Evolutionary conservation across 2,888 invertebrate genomes (phyloP), one percentile per base, ranked within the genome.

Genomic region (Ecdyonurus torrentis): DNA sequence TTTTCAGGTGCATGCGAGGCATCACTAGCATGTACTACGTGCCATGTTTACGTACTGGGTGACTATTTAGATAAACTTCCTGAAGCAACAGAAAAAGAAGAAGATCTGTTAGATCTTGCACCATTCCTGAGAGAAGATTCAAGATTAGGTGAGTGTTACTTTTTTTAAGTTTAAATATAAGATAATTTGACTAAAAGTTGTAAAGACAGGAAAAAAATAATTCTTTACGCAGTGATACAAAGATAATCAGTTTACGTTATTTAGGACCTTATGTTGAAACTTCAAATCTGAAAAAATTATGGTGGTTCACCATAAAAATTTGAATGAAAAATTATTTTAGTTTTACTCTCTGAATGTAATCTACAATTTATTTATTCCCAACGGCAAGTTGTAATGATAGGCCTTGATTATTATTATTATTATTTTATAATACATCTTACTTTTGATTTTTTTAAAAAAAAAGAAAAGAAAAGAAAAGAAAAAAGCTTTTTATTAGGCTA

Each of bases 1-100:
- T n/a, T n/a, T n/a, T n/a, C n/a, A 87, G 91, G 92, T 64, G 98
- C 99, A 0, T 99, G 99, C 77, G 99, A 99, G 78, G 99, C 97
- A 1, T 97, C 97, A 0, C 73, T 98, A 69, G 98, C 99, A 0
- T 99, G 99, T 72, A 96, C 95, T 20, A 99, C 99, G 0, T 99
- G 99, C 71, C 99, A 99, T 76, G 89, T 96, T 1, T 99, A 99
- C 73, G 90, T 99, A 2, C 77, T 88, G 63, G 81, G 84, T 59
- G 78, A 87, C 25, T 87, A 83, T 73, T 72, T 81, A 23, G 85
- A 91, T 63, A 84, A 83, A 72, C 75, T 99, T 64, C 86, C 88
- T 1, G 78, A 81, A 60, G 83, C 97, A 0, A 84, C 87, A 60
- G 97, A 97, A 72, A 89, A 91, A 70, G 99, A 99, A 74, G 98